A percentile compares a stretch with the other conserved stretches of the same genome.
These are phyloP conservation scores for Andrena camellia DNA, from an alignment of 2,888 invertebrate species.

Conservation along the genomic window DNA sequence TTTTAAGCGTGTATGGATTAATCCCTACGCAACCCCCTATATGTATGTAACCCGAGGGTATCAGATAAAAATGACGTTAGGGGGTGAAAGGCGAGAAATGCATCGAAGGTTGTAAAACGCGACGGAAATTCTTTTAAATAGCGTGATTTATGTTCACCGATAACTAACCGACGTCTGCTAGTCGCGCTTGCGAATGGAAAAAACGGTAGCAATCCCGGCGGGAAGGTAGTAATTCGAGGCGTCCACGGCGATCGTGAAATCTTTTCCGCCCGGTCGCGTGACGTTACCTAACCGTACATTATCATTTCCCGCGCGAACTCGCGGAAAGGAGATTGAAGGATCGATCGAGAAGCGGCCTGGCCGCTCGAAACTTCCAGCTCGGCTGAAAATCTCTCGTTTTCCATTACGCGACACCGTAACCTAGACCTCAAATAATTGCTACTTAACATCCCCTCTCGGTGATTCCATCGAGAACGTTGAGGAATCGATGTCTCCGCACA, in stretches of 20 bases:
- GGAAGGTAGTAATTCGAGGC: slow-evolving; percentile 35
- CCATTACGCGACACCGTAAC: slow-evolving; percentile 28
- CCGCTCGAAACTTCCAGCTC: slow-evolving; percentile 15
- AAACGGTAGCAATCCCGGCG: slow-evolving; percentile 26
- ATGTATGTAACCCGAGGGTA: no score
- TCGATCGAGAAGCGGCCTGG: slow-evolving; percentile 12
- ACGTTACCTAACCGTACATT: slow-evolving; percentile 46
- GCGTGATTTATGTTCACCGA: slow-evolving; percentile 31
- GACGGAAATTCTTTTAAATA: background rate
- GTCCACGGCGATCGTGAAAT: slow-evolving; percentile 13
- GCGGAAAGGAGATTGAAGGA: slow-evolving; percentile 6
- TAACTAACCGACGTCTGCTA: slow-evolving; percentile 15
- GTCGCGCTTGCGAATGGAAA: background rate
- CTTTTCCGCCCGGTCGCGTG: slow-evolving; percentile 45
- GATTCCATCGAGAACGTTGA: background rate
- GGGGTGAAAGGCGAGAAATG: background rate
- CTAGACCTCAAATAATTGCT: slow-evolving; percentile 20
- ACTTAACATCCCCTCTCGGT: slow-evolving; percentile 15
- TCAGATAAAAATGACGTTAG: background rate
- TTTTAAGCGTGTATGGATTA: no score
- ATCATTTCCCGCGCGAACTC: slow-evolving; percentile 46
- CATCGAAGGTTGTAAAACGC: background rate
- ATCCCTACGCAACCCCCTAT: no score
- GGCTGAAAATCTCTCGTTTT: background rate
- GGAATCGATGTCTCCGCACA: no score